Evolutionary conservation across 2,113 vertebrate species (phyloP).

Genomic region (Spea bombifrons): DNA sequence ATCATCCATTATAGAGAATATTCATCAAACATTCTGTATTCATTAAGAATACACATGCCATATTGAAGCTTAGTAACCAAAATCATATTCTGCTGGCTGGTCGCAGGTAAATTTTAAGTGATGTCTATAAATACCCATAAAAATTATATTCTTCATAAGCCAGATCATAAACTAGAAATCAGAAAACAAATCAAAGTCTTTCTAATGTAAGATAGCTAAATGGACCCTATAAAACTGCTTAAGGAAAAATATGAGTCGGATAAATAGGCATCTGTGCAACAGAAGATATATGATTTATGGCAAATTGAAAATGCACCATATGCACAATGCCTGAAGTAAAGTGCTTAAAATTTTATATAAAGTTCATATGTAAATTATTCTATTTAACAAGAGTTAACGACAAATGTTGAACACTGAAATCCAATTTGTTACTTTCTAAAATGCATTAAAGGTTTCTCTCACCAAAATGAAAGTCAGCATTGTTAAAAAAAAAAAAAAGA

Average conservation of each 20-base stretch:
- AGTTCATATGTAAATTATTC: not conserved
- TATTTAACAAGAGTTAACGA: not conserved
- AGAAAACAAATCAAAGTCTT: constrained; percentile 1
- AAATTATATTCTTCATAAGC: constrained; percentile 6
- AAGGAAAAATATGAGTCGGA: constrained; percentile 21
- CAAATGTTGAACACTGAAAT: too few species aligned
- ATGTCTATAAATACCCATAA: constrained; percentile 1
- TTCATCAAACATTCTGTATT: constrained; percentile 6
- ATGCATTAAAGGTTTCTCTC: too few species aligned
- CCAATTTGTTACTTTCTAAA: too few species aligned
- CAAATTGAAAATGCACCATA: constrained; percentile 20
- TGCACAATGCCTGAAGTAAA: constrained; percentile 13
- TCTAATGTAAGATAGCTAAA: constrained; percentile 9
- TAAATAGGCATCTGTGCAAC: constrained; percentile 26
- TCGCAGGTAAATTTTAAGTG: constrained; percentile 11
- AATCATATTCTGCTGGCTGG: not conserved
- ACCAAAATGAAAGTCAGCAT: too few species aligned
- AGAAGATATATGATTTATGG: constrained; percentile 17
- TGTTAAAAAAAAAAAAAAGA: too few species aligned
- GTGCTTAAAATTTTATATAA: constrained; percentile 1
- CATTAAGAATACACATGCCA: not conserved
- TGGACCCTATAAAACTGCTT: constrained; percentile 12
- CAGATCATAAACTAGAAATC: constrained; percentile 1
- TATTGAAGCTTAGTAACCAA: not conserved
- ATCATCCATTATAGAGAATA: not conserved